phyloP scores from a whole-genome alignment of 2,888 invertebrate species.

The Idaea straminata region DNA sequence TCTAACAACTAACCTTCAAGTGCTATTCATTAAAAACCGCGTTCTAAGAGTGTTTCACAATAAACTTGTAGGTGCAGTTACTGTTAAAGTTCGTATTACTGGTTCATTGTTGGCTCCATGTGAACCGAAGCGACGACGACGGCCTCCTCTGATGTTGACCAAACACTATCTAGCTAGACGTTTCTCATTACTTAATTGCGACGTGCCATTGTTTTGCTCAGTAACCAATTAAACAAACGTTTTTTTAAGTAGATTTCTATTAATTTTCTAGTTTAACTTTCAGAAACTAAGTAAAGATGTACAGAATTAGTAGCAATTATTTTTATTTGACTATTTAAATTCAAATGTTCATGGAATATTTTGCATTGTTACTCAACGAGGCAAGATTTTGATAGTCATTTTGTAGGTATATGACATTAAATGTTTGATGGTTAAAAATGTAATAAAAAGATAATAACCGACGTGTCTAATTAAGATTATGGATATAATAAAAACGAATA shows the following conservation, averaged over 20 bases:
- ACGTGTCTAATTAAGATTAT: neutral
- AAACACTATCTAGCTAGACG: conserved; percentile 43
- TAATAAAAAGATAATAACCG: neutral
- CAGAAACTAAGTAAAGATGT: conserved; percentile 28
- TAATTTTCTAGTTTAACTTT: conserved; percentile 55
- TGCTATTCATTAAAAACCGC: conserved; percentile 13
- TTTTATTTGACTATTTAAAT: neutral
- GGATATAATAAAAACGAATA: neutral
- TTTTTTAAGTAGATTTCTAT: conserved; percentile 63
- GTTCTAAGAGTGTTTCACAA: conserved; percentile 26
- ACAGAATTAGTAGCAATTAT: conserved; percentile 3
- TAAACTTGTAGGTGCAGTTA: conserved; percentile 29
- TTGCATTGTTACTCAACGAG: neutral
- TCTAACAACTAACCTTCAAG: conserved; percentile 30
- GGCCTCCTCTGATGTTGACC: conserved; percentile 61
- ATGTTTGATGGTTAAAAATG: neutral
- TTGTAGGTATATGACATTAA: conserved; percentile 17
- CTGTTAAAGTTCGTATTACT: conserved; percentile 13
- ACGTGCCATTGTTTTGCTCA: conserved; percentile 64
- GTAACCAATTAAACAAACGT: conserved; percentile 66
- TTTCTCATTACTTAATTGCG: conserved; percentile 76
- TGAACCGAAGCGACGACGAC: conserved; percentile 42
- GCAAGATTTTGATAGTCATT: conserved; percentile 8
- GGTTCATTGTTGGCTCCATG: conserved; percentile 52
- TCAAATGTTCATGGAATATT: neutral